phyloP scores from a whole-genome alignment of 2,113 vertebrate genomes.

The Rhipidura dahli region DNA sequence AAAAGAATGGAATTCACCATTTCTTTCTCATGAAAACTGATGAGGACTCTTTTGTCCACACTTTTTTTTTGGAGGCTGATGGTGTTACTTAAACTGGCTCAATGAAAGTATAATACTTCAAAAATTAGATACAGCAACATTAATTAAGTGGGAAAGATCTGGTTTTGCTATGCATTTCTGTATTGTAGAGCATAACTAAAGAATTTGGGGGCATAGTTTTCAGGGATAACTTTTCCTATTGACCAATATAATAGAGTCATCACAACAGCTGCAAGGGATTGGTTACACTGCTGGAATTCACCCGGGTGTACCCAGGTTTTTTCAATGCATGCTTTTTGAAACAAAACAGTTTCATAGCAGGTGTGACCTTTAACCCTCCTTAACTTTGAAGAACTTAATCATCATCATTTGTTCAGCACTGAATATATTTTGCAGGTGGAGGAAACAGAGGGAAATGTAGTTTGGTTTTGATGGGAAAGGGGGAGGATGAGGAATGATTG shows the following conservation, averaged over 20 bases:
- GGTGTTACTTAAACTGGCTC: not conserved
- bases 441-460: constrained; percentile 34
- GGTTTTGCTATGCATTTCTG: constrained; percentile 15
- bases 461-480: not conserved
- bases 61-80: not conserved
- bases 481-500: not conserved
- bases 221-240: constrained; percentile 37
- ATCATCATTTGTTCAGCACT: constrained; percentile 31
- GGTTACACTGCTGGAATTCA: constrained; percentile 77
- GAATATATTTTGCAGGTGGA: constrained; percentile 57
- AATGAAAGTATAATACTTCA: not conserved
- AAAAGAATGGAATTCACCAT: constrained; percentile 16
- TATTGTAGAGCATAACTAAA: constrained; percentile 56
- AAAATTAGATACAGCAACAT: constrained; percentile 13
- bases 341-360: constrained; percentile 76
- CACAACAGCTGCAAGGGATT: constrained; percentile 78
- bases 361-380: constrained; percentile 77
- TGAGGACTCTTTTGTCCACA: not conserved
- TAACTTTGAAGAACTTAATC: constrained; percentile 58
- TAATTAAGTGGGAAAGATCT: constrained; percentile 21
- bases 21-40: constrained; percentile 50
- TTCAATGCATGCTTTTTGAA: constrained; percentile 68
- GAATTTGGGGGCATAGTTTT: constrained; percentile 17
- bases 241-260: constrained; percentile 72
- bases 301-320: constrained; percentile 61